Percentiles rank a stretch among this genome's conserved stretches.
These are phyloP conservation scores for Alsophila aescularia DNA, from an alignment of 2,888 invertebrate genomes.

Conservation along the genomic window DNA sequence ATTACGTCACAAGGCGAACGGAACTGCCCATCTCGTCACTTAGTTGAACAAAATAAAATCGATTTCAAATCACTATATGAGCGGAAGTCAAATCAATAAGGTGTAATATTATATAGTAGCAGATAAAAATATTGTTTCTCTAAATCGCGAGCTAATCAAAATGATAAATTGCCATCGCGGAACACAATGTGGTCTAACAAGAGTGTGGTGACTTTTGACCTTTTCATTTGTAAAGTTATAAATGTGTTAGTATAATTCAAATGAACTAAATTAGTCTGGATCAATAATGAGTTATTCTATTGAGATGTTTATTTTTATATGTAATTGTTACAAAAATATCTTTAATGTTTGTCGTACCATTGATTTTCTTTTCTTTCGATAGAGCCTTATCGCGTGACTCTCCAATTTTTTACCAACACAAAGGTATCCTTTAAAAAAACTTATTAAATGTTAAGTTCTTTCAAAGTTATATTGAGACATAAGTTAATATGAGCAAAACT, in stretches of 20 bases:
- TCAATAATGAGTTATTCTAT: conserved; percentile 1
- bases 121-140: conserved; percentile 7
- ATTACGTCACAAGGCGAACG: neutral
- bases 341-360: too few relatives aligned
- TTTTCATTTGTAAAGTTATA: conserved; percentile 24
- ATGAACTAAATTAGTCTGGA: conserved; percentile 13
- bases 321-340: too few relatives aligned
- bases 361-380: too few relatives aligned
- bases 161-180: conserved; percentile 33
- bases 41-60: neutral
- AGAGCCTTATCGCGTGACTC: too few relatives aligned
- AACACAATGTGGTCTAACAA: conserved; percentile 35
- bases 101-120: conserved; percentile 3
- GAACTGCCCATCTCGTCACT: neutral
- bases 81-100: neutral
- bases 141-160: conserved; percentile 20
- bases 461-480: too few relatives aligned
- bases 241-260: conserved; percentile 24
- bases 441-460: too few relatives aligned
- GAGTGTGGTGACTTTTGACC: conserved; percentile 32
- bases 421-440: too few relatives aligned
- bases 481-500: too few relatives aligned
- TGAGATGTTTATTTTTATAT: neutral
- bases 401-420: too few relatives aligned
- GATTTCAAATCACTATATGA: neutral